Evolutionary conservation across 1,140 invertebrate genomes (phyloP).

Genomic region (Meloidogyne floridensis): DNA sequence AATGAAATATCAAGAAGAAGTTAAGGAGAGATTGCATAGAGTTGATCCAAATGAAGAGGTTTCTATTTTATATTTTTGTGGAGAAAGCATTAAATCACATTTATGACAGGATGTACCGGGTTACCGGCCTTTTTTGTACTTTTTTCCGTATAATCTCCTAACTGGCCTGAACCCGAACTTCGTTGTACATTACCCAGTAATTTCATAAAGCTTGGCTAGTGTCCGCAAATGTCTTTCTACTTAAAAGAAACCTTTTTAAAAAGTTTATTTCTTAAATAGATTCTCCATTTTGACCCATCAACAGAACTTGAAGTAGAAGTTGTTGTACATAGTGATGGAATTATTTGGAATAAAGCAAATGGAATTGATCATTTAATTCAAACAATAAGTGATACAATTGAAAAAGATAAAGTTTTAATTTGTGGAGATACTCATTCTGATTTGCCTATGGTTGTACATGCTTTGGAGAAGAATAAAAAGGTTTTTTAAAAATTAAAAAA

Average conservation of each 20-base stretch:
- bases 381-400: slow-evolving; percentile 51
- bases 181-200: too few relatives aligned
- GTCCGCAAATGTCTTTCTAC: too few relatives aligned
- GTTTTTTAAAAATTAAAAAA: slow-evolving; percentile 12
- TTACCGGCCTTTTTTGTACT: too few relatives aligned
- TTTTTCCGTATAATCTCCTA: too few relatives aligned
- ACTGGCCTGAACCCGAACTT: too few relatives aligned
- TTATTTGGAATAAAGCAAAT: slow-evolving; percentile 64
- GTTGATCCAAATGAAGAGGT: slow-evolving; percentile 59
- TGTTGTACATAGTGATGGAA: slow-evolving; percentile 55
- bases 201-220: too few relatives aligned
- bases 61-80: background rate
- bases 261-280: slow-evolving; percentile 29
- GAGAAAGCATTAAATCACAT: too few relatives aligned
- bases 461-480: slow-evolving; percentile 47
- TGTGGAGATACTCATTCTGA: slow-evolving; percentile 63
- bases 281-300: slow-evolving; percentile 60
- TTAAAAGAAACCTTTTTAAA: too few relatives aligned
- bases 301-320: slow-evolving; percentile 63
- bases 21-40: slow-evolving; percentile 58
- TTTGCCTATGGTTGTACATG: slow-evolving; percentile 58
- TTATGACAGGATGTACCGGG: too few relatives aligned
- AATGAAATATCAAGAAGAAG: slow-evolving; percentile 58
- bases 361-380: slow-evolving; percentile 57
- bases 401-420: slow-evolving; percentile 54